Evolutionary conservation across 2,888 invertebrate genomes (phyloP).

Genomic region (Parnassius orleans): DNA sequence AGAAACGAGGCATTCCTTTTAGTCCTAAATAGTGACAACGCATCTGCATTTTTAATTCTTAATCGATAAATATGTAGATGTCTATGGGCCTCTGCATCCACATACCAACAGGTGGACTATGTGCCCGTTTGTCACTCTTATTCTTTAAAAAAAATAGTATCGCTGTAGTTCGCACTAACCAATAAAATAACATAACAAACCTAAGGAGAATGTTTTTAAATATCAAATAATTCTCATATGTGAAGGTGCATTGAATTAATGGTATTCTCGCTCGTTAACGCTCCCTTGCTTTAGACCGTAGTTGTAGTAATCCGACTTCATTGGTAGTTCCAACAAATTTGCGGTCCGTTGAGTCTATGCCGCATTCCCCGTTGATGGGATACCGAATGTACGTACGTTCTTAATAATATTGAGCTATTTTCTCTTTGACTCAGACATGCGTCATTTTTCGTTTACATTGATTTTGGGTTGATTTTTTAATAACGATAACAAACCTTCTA

Average conservation of each 20-base stretch:
- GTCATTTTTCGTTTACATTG: background rate
- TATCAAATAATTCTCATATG: conserved; percentile 31
- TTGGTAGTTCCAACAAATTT: conserved; percentile 75
- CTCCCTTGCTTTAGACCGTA: conserved; percentile 53
- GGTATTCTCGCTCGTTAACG: conserved; percentile 66
- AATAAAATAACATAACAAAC: no score
- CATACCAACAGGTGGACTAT: no score
- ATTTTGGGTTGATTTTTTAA: no score
- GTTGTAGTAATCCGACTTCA: conserved; percentile 71
- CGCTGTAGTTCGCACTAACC: no score
- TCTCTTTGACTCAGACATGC: conserved; percentile 5
- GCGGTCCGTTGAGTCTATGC: conserved; percentile 64
- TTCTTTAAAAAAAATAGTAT: no score
- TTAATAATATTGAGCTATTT: conserved; percentile 27
- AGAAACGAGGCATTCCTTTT: no score
- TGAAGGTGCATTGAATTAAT: conserved; percentile 52
- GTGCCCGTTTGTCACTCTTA: no score
- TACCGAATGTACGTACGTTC: conserved; percentile 20
- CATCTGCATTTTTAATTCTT: no score
- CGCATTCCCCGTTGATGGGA: conserved; percentile 32
- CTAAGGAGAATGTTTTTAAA: no score
- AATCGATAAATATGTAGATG: no score
- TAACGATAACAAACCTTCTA: background rate
- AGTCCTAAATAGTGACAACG: no score
- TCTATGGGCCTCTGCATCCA: no score